Conservation (phyloP, 2,888 invertebrate species). For the Oxycera nigricornis region DNA sequence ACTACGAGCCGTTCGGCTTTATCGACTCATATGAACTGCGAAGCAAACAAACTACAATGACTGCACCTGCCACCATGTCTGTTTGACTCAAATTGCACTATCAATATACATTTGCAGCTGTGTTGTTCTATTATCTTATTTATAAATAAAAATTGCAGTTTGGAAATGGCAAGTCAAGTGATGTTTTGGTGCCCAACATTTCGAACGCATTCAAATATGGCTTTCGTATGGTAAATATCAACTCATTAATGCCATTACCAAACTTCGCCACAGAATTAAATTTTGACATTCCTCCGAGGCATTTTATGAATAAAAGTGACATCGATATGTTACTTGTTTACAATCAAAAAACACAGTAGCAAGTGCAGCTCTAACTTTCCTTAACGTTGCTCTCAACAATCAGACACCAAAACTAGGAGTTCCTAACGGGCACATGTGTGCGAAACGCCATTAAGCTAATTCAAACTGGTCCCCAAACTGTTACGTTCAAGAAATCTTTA, state of each 20-base stretch:
- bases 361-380: conserved; percentile 42
- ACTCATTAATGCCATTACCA: conserved; percentile 52
- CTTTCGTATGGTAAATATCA: too few species aligned
- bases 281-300: neutral
- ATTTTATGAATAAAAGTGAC: neutral
- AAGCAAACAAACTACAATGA: too few species aligned
- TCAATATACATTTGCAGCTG: conserved; percentile 51
- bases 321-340: too few species aligned
- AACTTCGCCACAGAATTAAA: conserved; percentile 48
- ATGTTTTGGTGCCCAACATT: conserved; percentile 68
- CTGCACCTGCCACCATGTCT: too few species aligned
- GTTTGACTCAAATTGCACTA: too few species aligned
- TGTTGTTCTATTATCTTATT: conserved; percentile 48
- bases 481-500: conserved; percentile 4
- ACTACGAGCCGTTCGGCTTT: too few species aligned
- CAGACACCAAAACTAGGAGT: conserved; percentile 60
- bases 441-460: neutral
- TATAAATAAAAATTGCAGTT: conserved; percentile 63
- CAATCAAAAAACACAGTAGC: conserved; percentile 45
- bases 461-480: conserved; percentile 33
- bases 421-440: neutral
- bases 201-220: neutral
- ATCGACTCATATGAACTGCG: too few species aligned
- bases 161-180: conserved; percentile 69
- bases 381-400: conserved; percentile 3